phyloP scores from a whole-genome alignment of 2,113 vertebrate genomes.

The Egretta garzetta region DNA sequence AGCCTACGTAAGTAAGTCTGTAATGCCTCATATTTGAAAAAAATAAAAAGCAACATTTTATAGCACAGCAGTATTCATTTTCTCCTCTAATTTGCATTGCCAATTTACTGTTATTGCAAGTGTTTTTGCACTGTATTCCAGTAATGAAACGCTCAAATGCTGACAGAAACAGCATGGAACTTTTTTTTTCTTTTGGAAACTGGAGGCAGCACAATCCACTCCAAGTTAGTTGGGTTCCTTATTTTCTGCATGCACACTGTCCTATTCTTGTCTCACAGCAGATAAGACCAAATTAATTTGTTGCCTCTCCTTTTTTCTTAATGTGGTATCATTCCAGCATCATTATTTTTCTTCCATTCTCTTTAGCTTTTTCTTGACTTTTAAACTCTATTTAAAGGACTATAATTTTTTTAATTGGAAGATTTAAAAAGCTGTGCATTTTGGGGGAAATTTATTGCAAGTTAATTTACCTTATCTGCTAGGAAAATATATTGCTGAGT shows the following conservation, averaged over 20 bases:
- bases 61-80: neutral
- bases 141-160: neutral
- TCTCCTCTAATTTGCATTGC: neutral
- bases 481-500: neutral
- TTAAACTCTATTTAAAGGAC: neutral
- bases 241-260: neutral
- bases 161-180: neutral
- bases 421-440: neutral
- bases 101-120: neutral
- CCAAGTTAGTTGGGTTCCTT: neutral
- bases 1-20: neutral
- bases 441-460: neutral
- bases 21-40: neutral
- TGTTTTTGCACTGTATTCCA: neutral
- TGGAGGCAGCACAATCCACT: neutral
- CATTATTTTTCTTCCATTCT: neutral
- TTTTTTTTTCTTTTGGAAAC: neutral
- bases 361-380: neutral
- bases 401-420: neutral
- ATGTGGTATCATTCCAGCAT: neutral
- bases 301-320: neutral
- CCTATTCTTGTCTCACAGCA: neutral
- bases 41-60: neutral
- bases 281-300: neutral
- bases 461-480: constrained; percentile 11